These are phyloP conservation scores for Amphipoea lucens DNA, from an alignment of 2,888 invertebrate genomes.

Conservation along the genomic window DNA sequence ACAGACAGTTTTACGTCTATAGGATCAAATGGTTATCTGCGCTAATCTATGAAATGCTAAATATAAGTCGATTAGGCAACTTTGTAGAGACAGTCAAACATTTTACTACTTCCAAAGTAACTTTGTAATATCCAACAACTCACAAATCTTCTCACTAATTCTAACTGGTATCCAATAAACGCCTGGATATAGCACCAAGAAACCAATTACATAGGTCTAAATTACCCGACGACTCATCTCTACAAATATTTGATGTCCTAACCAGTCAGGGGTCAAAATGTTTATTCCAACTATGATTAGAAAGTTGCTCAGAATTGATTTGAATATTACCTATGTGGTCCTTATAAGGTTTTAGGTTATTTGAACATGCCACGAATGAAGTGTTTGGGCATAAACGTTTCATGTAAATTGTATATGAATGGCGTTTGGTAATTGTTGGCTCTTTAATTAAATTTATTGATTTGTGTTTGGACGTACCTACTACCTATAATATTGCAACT, in stretches of 20 bases:
- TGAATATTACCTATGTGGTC: conserved; percentile 51
- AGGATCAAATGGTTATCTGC: neutral
- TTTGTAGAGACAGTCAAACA: conserved; percentile 19
- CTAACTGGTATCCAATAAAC: conserved; percentile 28
- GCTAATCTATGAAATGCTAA: conserved; percentile 18
- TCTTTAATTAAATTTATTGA: conserved; percentile 16
- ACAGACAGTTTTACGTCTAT: neutral
- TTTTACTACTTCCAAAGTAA: conserved; percentile 1
- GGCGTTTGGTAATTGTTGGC: conserved; percentile 8
- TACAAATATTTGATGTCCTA: conserved; percentile 38
- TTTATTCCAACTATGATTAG: conserved; percentile 45
- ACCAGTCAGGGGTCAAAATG: conserved; percentile 52
- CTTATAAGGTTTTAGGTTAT: conserved; percentile 40
- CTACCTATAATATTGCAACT: neutral
- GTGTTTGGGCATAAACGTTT: conserved; percentile 24
- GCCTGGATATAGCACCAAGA: conserved; percentile 6
- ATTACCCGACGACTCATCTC: conserved; percentile 31
- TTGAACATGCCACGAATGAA: conserved; percentile 7
- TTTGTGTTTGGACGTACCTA: conserved; percentile 9
- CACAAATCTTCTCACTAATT: conserved; percentile 12
- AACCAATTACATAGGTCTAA: conserved; percentile 36
- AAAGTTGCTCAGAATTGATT: conserved; percentile 61
- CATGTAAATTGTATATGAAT: conserved; percentile 21
- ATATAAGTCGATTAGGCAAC: neutral
- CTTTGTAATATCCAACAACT: neutral